These are phyloP conservation scores for Podocnemis expansa DNA, from an alignment of 2,113 vertebrate species.

Conservation along the genomic window DNA sequence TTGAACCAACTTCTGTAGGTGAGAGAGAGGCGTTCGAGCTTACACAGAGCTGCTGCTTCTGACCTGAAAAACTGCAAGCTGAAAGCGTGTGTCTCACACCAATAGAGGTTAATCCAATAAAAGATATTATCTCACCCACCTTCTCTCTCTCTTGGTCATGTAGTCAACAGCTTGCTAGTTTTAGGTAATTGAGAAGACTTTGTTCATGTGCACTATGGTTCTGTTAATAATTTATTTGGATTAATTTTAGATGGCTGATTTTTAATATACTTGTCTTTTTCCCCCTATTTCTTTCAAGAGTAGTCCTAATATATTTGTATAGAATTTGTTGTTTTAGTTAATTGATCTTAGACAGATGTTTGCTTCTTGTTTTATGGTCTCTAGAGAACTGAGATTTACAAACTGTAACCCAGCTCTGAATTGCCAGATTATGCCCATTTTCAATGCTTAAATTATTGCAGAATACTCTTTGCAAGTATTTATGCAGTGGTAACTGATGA, in stretches of 20 bases:
- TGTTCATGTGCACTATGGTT: background rate
- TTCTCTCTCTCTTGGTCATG: background rate
- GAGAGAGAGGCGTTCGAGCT: background rate
- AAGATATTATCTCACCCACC: background rate
- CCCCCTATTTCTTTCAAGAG: constrained; percentile 39
- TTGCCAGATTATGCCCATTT: constrained; percentile 64
- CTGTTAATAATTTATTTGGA: constrained; percentile 56
- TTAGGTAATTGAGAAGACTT: constrained; percentile 42
- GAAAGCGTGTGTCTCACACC: background rate
- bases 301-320: constrained; percentile 70
- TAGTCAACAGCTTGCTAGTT: constrained; percentile 20
- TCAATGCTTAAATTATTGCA: constrained; percentile 64
- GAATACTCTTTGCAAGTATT: constrained; percentile 64
- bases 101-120: background rate
- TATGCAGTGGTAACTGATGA: constrained; percentile 60
- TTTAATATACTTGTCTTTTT: constrained; percentile 28
- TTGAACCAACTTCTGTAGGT: background rate
- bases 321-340: constrained; percentile 67
- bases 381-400: constrained; percentile 73
- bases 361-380: constrained; percentile 72
- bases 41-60: background rate
- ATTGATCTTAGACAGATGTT: constrained; percentile 76
- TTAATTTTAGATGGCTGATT: constrained; percentile 63
- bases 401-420: constrained; percentile 70
- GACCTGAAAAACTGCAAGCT: background rate